Percentiles rank a stretch among this genome's conserved stretches.
These are phyloP conservation scores for Edolisoma coerulescens DNA, from an alignment of 2,113 vertebrate species.

Conservation along the genomic window DNA sequence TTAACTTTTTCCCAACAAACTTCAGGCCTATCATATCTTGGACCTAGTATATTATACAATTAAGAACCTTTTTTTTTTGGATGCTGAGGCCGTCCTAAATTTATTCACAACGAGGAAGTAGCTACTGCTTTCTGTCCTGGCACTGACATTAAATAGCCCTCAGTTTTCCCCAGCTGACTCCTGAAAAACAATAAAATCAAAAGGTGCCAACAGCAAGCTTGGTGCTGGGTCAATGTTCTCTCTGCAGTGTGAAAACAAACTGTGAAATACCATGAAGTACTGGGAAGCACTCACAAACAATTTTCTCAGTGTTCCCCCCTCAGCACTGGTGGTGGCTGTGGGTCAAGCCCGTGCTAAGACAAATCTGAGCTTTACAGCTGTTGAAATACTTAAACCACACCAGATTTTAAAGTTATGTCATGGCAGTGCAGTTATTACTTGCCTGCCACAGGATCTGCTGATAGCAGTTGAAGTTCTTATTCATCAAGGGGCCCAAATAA, in stretches of 20 bases:
- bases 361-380: conserved; percentile 45
- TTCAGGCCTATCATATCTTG: background rate
- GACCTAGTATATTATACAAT: background rate
- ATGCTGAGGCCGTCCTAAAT: background rate
- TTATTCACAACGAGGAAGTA: background rate
- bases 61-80: background rate
- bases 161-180: background rate
- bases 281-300: conserved; percentile 1
- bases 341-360: conserved; percentile 19
- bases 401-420: conserved; percentile 38
- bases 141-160: background rate
- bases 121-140: background rate
- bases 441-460: conserved; percentile 26
- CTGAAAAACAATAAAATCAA: background rate
- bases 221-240: background rate
- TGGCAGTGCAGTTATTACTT: conserved; percentile 23
- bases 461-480: conserved; percentile 44
- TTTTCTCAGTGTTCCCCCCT: conserved; percentile 1
- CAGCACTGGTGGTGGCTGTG: background rate
- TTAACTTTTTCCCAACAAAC: background rate
- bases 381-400: conserved; percentile 32
- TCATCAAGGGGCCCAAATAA: conserved; percentile 30
- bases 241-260: background rate
- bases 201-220: background rate
- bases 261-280: background rate